phyloP scores from a whole-genome alignment of 1,140 invertebrate species.

The Dolichoris vasculosae region DNA sequence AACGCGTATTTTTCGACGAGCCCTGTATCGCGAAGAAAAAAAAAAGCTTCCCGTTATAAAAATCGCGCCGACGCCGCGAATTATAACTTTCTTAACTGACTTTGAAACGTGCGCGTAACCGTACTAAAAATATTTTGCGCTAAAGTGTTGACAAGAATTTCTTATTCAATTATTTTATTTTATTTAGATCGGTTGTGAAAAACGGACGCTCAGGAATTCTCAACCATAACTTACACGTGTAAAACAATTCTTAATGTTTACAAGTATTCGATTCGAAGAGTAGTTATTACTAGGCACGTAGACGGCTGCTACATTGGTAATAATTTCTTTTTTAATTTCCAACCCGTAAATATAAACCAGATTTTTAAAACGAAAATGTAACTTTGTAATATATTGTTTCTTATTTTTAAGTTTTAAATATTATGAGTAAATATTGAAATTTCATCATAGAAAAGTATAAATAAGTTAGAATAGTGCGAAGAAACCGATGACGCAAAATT shows the following conservation, averaged over 20 bases:
- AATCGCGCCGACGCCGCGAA: not conserved
- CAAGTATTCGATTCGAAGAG: not conserved
- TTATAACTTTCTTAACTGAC: not conserved
- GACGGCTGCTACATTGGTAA: not conserved
- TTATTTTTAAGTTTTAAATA: not conserved
- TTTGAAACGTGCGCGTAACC: not conserved
- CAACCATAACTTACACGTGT: not conserved
- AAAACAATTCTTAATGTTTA: constrained; percentile 8
- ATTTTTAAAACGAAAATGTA: not conserved
- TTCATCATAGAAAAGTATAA: not conserved
- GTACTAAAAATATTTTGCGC: not conserved
- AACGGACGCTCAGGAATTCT: not conserved
- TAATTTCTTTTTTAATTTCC: not conserved
- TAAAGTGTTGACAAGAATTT: not conserved
- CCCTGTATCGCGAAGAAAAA: not conserved
- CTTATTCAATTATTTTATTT: constrained; percentile 16
- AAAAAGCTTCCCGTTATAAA: not conserved
- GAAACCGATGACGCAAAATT: not conserved
- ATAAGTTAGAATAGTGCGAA: not conserved
- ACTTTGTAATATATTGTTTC: not conserved
- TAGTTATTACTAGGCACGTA: constrained; percentile 17
- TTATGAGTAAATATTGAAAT: not conserved
- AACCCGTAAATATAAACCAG: not conserved
- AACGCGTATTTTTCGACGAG: not conserved
- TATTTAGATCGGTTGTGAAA: not conserved